phyloP scores from a whole-genome alignment of 2,888 invertebrate species.

The Drosophila robusta region DNA sequence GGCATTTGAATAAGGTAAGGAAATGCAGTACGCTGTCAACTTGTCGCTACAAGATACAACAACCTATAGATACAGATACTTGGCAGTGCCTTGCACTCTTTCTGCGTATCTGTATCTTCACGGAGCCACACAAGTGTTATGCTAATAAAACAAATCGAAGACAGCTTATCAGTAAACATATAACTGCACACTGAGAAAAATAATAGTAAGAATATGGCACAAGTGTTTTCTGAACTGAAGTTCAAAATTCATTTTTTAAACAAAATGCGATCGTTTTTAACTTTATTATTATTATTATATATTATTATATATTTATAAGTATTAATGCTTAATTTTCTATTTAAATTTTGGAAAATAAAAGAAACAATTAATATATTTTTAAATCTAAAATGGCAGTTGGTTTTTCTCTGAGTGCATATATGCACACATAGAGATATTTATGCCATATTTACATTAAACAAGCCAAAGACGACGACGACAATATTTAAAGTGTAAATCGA shows the following conservation, averaged over 20 bases:
- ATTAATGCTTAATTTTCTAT: no score
- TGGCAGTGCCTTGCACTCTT: constrained; percentile 37
- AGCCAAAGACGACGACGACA: constrained; percentile 25
- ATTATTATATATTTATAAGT: no score
- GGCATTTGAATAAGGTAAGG: constrained; percentile 75
- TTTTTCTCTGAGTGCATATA: not conserved
- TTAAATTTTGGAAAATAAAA: no score
- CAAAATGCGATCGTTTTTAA: no score
- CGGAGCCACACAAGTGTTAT: constrained; percentile 76
- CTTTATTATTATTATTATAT: no score
- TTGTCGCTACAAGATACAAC: constrained; percentile 42
- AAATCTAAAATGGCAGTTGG: not conserved
- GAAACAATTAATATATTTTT: no score
- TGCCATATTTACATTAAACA: constrained; percentile 63
- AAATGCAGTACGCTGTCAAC: constrained; percentile 63
- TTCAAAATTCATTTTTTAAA: no score
- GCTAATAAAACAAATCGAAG: constrained; percentile 80
- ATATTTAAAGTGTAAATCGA: constrained; percentile 77
- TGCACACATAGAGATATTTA: constrained; percentile 31
- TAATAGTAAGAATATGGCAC: no score
- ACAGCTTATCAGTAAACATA: constrained; percentile 57
- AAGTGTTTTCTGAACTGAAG: no score
- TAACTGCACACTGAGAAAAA: constrained; percentile 14
- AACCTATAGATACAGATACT: constrained; percentile 12
- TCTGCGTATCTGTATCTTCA: constrained; percentile 34